phyloP scores from a whole-genome alignment of 2,888 invertebrate species.

The Aspidiotus destructor region DNA sequence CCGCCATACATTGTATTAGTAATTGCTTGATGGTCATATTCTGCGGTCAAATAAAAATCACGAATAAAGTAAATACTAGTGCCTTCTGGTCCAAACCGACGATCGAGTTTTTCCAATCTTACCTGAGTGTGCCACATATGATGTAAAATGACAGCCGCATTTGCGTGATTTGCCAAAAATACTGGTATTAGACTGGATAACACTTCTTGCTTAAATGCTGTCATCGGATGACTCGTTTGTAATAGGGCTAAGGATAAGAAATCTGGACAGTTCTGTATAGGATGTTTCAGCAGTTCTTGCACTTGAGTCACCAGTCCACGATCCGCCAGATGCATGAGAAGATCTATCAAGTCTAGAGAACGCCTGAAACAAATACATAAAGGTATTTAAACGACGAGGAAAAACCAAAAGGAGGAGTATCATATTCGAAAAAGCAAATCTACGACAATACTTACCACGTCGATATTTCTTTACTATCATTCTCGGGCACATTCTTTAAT shows the following conservation, averaged over 20 bases:
- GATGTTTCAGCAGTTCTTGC: constrained; percentile 82
- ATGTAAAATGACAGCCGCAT: constrained; percentile 90
- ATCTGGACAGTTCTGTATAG: constrained; percentile 88
- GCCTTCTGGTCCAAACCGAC: background rate
- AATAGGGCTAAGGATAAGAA: constrained; percentile 78
- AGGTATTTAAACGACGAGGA: background rate
- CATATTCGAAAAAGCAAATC: background rate
- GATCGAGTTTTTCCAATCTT: constrained; percentile 20
- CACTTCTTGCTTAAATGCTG: constrained; percentile 72
- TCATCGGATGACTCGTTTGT: constrained; percentile 73
- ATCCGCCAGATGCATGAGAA: constrained; percentile 76
- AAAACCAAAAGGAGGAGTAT: background rate
- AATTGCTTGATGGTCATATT: constrained; percentile 62
- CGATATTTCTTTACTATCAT: constrained; percentile 83
- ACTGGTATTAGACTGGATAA: constrained; percentile 80
- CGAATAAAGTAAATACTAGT: background rate
- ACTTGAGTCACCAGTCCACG: constrained; percentile 72
- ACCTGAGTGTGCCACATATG: constrained; percentile 83
- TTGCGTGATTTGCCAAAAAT: constrained; percentile 90
- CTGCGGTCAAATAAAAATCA: constrained; percentile 39
- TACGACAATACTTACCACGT: constrained; percentile 57
- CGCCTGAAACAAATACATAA: constrained; percentile 46
- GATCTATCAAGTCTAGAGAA: constrained; percentile 81
- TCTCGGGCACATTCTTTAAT: constrained; percentile 87
- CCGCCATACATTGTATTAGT: constrained; percentile 94